These are phyloP conservation scores for Porites evermanni DNA, from an alignment of 92 coral and sea anemone genomes.

Conservation along the genomic window DNA sequence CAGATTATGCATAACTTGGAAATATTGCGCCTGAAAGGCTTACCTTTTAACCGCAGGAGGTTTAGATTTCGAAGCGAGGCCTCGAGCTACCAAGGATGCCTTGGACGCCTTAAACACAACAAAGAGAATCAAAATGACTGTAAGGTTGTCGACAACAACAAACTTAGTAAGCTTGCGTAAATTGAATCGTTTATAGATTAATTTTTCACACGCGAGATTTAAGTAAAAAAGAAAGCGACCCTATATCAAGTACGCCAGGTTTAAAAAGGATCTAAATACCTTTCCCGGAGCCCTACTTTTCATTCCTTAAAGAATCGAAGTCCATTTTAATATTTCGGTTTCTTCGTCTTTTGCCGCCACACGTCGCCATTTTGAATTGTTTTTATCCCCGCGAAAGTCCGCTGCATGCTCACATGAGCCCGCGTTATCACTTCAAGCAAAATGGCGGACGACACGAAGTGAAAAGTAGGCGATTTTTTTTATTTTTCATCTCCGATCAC, in stretches of 20 bases:
- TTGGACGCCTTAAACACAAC: constrained; percentile 83
- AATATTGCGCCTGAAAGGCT: neutral
- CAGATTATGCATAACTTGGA: neutral
- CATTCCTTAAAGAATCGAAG: constrained; percentile 18
- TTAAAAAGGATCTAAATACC: constrained; percentile 2
- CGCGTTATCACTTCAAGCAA: constrained; percentile 1
- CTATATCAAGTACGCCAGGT: neutral
- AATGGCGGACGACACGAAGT: constrained; percentile 22
- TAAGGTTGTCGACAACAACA: neutral
- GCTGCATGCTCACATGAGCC: constrained; percentile 42
- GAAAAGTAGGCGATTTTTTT: neutral
- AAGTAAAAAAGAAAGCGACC: neutral
- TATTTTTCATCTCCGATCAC: neutral
- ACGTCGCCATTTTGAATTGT: constrained; percentile 30
- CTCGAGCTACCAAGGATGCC: constrained; percentile 92
- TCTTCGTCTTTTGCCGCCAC: constrained; percentile 18
- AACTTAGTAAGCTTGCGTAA: neutral
- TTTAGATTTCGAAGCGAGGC: constrained; percentile 86
- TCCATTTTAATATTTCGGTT: neutral
- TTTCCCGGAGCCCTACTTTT: constrained; percentile 37
- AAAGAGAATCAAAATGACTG: neutral
- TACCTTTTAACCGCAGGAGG: constrained; percentile 58
- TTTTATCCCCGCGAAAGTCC: neutral
- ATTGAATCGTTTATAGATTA: neutral
- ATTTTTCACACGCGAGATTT: neutral